Evolutionary conservation across 1,140 invertebrate species (phyloP).

Genomic region (Ostrea edulis): DNA sequence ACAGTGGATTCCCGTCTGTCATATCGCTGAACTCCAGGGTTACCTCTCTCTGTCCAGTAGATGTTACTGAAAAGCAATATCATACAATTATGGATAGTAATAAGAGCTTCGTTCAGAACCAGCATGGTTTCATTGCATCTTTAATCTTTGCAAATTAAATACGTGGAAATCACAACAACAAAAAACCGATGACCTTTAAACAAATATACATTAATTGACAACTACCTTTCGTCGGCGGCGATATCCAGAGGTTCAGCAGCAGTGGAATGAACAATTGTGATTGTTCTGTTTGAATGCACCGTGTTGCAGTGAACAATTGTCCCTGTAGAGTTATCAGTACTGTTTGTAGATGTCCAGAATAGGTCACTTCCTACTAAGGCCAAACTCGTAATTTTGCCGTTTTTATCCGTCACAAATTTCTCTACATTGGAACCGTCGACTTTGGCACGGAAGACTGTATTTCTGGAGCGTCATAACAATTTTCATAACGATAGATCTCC

Average conservation of each 20-base stretch:
- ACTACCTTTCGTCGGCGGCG: slow-evolving; percentile 6
- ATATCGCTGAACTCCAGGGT: neutral
- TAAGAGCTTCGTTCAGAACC: neutral
- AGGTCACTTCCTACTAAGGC: neutral
- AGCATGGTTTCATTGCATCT: neutral
- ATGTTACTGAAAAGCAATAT: neutral
- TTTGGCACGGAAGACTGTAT: slow-evolving; percentile 6
- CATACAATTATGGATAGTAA: neutral
- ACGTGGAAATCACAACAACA: neutral
- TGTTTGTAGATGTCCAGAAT: slow-evolving; percentile 20
- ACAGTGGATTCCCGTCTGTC: neutral
- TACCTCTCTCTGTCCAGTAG: slow-evolving; percentile 2
- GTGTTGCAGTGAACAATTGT: slow-evolving; percentile 14
- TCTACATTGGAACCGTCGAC: neutral
- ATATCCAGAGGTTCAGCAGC: neutral
- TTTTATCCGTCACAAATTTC: slow-evolving; percentile 5
- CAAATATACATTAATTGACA: neutral
- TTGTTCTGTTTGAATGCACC: neutral
- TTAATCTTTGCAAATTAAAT: neutral
- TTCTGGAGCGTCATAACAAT: neutral
- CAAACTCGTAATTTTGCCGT: neutral
- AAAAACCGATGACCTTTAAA: neutral
- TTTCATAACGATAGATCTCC: neutral
- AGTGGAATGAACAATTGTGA: neutral
- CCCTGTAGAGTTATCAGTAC: neutral